Base-by-base conservation (phyloP, 2,113 vertebrate genomes). In the Corapipo altera region DNA sequence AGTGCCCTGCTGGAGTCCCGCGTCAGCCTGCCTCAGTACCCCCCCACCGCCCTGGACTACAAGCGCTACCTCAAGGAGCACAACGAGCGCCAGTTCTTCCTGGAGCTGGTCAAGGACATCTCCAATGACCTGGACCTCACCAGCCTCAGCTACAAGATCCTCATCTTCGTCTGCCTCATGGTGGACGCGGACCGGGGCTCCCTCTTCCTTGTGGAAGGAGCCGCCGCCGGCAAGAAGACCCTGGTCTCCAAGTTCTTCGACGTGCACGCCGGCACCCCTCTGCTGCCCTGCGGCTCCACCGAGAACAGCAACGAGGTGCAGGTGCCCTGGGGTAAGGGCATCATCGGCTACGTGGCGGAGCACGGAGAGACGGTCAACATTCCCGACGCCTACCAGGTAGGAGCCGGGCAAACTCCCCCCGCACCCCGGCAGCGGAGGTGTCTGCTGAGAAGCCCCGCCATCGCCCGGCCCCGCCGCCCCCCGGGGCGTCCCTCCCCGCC, bases 71-170 rank as follows among this genome's bases (percentile, higher is more conserved):
- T 99, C 78, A 99, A 99, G 96, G 98, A 99, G 94, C 98, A 99
- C 95, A 99, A 99, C 77, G 99, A 99, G 83, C 98, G 99, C 33
- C 99, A 99, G 97, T 99, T 99, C 96, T 99, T 99, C 97, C 97
- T 99, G 93, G 99, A 99, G 95, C 98, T 99, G 35, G 99, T 99
- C n/a, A 99, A 99, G 97, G 99, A 99, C 97, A 99, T 99, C 61
- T 99, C 99, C 64, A 99, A 99, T 96, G 99, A 99, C 97, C 97
- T 99, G 97, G 99, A 99, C 96, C 97, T 99, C 87, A 98, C 98
- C 67, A 99, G 99, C 94, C 98, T 99, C 64, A 99, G 99, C 98
- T 99, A 99, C 97, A 99, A 99, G 97, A 99, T 99, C 96, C 98
- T 99, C 62, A 98, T 99, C 95, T 99, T 99, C 89, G 99, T 99